Percentiles rank a stretch among this genome's conserved stretches.
phyloP scores from a whole-genome alignment of 2,113 vertebrate species.

The Erythrolamprus reginae region DNA sequence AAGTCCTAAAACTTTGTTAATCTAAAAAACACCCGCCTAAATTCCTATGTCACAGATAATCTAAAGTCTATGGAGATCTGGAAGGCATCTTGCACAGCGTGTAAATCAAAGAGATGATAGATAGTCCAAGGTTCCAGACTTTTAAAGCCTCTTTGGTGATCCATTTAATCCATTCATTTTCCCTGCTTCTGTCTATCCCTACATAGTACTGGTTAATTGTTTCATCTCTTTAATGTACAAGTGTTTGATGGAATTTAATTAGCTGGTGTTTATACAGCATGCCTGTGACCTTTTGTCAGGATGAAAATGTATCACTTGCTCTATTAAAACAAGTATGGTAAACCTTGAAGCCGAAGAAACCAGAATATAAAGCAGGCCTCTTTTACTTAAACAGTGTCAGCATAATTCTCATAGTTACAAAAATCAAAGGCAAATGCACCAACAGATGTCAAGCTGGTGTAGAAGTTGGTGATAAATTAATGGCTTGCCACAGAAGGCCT shows the following conservation, averaged over 20 bases:
- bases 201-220: background rate
- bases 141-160: background rate
- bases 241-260: constrained; percentile 14
- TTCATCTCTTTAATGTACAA: background rate
- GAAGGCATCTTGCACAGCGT: background rate
- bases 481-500: no score
- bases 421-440: background rate
- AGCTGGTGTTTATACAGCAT: constrained; percentile 18
- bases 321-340: background rate
- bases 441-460: no score
- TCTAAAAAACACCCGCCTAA: background rate
- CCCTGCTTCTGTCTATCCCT: constrained; percentile 21
- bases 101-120: background rate
- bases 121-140: background rate
- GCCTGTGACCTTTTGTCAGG: background rate
- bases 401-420: background rate
- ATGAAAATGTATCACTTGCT: background rate
- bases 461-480: no score
- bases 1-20: background rate
- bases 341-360: background rate
- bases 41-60: background rate
- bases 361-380: background rate
- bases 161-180: background rate
- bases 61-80: background rate
- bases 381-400: background rate